These are phyloP conservation scores for Cryptotermes secundus DNA, from an alignment of 1,140 invertebrate genomes.

Conservation along the genomic window DNA sequence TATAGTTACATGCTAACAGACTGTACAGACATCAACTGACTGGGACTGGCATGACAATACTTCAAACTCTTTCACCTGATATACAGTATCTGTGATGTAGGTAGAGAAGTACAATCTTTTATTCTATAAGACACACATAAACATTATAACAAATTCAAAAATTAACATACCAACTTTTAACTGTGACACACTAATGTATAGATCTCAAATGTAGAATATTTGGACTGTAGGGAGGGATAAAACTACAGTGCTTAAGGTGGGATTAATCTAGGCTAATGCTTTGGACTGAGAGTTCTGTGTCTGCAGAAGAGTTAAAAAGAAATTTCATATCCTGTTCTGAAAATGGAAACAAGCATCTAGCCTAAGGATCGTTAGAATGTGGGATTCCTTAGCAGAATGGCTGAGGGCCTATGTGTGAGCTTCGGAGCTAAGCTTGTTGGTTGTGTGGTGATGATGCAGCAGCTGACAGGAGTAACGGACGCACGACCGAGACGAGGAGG, in stretches of 20 bases:
- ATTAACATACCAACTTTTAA: not conserved
- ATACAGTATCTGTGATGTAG: not conserved
- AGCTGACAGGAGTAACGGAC: constrained; percentile 16
- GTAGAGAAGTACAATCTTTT: not conserved
- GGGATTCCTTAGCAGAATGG: not conserved
- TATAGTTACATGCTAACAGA: not conserved
- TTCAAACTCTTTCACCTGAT: constrained; percentile 1
- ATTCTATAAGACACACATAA: not conserved
- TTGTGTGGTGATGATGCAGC: constrained; percentile 30
- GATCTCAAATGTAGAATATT: not conserved
- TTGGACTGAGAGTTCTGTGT: not conserved
- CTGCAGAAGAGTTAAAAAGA: not conserved
- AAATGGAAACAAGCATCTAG: not conserved
- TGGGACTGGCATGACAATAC: not conserved
- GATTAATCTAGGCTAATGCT: not conserved
- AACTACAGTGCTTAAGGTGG: not conserved
- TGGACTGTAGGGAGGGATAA: constrained; percentile 1
- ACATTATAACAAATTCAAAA: not conserved
- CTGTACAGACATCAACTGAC: constrained; percentile 1
- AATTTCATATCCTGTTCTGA: constrained; percentile 4
- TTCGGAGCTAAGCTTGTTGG: constrained; percentile 25
- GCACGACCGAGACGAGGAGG: constrained; percentile 15
- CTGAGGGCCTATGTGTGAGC: not conserved
- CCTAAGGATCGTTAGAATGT: constrained; percentile 7
- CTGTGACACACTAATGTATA: not conserved